Conservation (phyloP, 2,797 vertebrate species). For the Gorsachius magnificus region DNA sequence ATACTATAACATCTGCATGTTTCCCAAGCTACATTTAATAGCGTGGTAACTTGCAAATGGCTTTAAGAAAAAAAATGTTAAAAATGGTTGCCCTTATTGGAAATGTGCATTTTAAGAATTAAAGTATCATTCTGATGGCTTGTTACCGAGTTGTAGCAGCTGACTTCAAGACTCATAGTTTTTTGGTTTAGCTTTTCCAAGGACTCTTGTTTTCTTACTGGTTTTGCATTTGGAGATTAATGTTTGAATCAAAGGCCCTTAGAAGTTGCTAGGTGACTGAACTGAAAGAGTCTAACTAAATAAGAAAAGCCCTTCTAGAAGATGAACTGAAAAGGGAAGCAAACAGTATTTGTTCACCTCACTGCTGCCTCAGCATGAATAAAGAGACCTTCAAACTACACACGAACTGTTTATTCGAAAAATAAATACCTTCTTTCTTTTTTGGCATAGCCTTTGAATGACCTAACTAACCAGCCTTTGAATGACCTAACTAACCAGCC, state of each 20-base stretch:
- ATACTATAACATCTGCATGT: background rate
- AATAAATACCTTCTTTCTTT: conserved; percentile 26
- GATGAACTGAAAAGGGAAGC: conserved; percentile 37
- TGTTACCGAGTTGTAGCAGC: background rate
- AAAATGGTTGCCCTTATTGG: too few relatives aligned
- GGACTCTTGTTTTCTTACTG: background rate
- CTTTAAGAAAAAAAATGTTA: background rate
- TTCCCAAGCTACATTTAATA: background rate
- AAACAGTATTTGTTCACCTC: conserved; percentile 43
- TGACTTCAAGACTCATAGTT: background rate
- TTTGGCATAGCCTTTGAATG: background rate
- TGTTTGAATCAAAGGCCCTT: background rate
- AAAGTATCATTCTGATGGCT: background rate
- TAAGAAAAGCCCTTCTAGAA: conserved; percentile 36
- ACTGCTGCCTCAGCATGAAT: background rate
- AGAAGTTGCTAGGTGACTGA: conserved; percentile 46
- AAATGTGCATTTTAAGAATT: background rate
- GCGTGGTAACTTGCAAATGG: accelerated
- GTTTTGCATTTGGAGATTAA: background rate
- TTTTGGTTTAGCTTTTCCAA: background rate
- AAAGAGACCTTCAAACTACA: conserved; percentile 3
- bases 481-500: background rate
- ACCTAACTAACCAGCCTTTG: background rate
- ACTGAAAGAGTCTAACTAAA: background rate
- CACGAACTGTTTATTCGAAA: background rate